Conservation (phyloP, 2,113 vertebrate species). For the Oriolus oriolus region DNA sequence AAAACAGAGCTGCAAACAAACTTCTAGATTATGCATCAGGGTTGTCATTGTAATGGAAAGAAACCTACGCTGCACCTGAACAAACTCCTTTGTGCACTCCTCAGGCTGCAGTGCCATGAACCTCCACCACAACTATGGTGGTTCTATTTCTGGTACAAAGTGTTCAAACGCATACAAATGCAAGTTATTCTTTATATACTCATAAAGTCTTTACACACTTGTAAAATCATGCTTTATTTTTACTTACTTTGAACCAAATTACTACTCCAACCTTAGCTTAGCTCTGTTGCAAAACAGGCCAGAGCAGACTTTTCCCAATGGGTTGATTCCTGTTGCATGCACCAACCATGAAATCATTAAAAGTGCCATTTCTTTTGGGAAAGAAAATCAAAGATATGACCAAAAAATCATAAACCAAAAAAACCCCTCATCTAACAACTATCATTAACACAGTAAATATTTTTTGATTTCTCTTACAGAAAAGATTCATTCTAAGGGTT, state of each 20-base stretch:
- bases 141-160: background rate
- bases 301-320: background rate
- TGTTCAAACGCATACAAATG: background rate
- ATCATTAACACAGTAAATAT: background rate
- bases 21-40: background rate
- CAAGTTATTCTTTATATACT: background rate
- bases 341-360: background rate
- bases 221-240: background rate
- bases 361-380: background rate
- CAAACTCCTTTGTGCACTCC: background rate
- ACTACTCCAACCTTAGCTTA: background rate
- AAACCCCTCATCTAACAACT: background rate
- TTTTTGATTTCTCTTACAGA: background rate
- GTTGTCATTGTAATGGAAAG: background rate
- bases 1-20: background rate
- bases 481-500: background rate
- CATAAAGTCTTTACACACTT: background rate
- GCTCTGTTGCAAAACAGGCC: background rate
- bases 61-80: background rate
- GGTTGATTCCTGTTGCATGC: background rate
- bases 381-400: background rate
- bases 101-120: background rate
- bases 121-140: background rate
- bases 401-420: background rate
- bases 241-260: background rate